Conservation (phyloP, 2,888 invertebrate genomes). For the Leuctra nigra region DNA sequence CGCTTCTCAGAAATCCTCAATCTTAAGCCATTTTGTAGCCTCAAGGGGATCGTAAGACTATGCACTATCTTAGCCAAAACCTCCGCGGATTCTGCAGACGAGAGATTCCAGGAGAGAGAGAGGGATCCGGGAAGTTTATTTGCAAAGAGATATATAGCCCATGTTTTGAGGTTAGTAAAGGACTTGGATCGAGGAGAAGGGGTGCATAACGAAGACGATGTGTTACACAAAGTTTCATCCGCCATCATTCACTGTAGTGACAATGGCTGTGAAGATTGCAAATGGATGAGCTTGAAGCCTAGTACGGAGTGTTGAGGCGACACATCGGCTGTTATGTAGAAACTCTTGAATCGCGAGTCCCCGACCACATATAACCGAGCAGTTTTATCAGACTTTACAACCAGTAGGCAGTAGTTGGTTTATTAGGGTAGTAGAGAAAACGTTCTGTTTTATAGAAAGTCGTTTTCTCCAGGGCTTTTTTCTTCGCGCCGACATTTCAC, state of each 20-base stretch:
- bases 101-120: neutral
- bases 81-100: neutral
- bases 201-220: neutral
- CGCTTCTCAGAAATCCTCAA: conserved; percentile 4
- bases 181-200: neutral
- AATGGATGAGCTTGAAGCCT: too few relatives aligned
- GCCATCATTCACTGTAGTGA: neutral
- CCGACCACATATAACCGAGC: too few relatives aligned
- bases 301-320: too few relatives aligned
- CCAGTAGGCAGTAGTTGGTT: too few relatives aligned
- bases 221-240: neutral
- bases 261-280: too few relatives aligned
- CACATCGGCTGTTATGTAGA: too few relatives aligned
- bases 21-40: conserved; percentile 11
- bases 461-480: too few relatives aligned
- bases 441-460: too few relatives aligned
- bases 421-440: too few relatives aligned
- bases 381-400: too few relatives aligned
- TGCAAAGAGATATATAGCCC: conserved; percentile 20
- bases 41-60: conserved; percentile 9
- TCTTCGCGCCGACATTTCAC: too few relatives aligned
- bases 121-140: conserved; percentile 11
- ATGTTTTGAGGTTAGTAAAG: conserved; percentile 19
- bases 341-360: too few relatives aligned
- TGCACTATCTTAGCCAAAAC: conserved; percentile 15